Percentiles rank a stretch among this genome's conserved stretches.
These are phyloP conservation scores for Ciconia maguari DNA, from an alignment of 2,113 vertebrate genomes.

Conservation along the genomic window DNA sequence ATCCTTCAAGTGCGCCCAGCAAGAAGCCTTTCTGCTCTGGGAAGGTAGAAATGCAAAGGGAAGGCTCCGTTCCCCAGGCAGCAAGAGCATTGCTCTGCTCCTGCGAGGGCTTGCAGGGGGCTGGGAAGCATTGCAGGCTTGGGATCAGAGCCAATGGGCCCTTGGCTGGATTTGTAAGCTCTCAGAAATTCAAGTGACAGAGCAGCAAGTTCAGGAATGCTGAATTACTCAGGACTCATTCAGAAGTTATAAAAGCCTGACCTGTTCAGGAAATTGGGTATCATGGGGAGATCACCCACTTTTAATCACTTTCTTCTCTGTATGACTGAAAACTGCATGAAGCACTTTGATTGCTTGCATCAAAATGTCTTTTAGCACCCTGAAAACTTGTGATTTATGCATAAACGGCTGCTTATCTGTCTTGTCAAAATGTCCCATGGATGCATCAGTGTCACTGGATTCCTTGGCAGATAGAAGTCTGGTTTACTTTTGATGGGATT, in stretches of 20 bases:
- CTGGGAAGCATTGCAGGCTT: not conserved
- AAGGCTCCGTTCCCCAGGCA: not conserved
- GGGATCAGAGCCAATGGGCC: not conserved
- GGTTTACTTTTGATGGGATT: not conserved
- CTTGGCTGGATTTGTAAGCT: not conserved
- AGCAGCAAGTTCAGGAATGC: not conserved
- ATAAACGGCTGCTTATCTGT: not conserved
- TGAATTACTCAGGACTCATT: too few relatives aligned
- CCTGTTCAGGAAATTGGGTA: not conserved
- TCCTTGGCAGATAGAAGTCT: not conserved
- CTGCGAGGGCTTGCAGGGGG: not conserved
- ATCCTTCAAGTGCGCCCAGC: not conserved
- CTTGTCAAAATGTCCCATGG: not conserved
- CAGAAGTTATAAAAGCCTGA: not conserved
- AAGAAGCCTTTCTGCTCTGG: not conserved
- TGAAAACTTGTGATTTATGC: not conserved
- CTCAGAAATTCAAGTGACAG: not conserved
- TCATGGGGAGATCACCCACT: not conserved
- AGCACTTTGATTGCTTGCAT: not conserved
- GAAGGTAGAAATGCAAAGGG: not conserved
- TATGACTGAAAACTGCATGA: not conserved
- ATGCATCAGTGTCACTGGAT: not conserved
- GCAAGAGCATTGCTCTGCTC: not conserved
- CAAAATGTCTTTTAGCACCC: not conserved
- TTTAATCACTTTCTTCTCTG: not conserved